These are phyloP conservation scores for Bubalus kerabau DNA, from an alignment of 2,113 vertebrate genomes.

Conservation along the genomic window DNA sequence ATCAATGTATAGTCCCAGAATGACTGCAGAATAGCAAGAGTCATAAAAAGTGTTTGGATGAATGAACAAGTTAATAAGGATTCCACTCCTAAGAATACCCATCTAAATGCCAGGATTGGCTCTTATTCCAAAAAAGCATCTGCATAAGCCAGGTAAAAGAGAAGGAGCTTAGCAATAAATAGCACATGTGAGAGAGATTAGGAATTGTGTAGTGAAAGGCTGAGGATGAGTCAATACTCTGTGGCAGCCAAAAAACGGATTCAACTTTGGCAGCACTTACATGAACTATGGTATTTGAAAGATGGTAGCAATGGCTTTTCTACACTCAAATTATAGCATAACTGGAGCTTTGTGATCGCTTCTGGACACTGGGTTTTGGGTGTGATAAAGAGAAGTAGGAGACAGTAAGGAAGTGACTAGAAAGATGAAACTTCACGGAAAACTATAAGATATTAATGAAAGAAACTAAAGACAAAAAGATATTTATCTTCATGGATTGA, in stretches of 20 bases:
- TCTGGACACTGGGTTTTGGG: neutral
- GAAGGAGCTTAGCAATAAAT: neutral
- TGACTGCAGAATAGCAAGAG: neutral
- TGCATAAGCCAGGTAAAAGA: neutral
- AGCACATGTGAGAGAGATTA: neutral
- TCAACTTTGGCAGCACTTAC: neutral
- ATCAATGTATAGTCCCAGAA: neutral
- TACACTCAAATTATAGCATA: neutral
- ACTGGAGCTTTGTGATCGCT: neutral
- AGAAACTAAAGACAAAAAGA: neutral
- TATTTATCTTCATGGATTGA: neutral
- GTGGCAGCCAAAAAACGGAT: neutral
- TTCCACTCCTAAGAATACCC: neutral
- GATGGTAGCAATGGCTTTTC: neutral
- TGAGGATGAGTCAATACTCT: neutral
- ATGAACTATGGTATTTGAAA: neutral
- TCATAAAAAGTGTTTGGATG: neutral
- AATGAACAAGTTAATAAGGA: neutral
- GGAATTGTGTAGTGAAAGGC: neutral
- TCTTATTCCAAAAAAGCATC: neutral
- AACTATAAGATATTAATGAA: neutral
- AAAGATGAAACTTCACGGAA: neutral
- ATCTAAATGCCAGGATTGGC: neutral
- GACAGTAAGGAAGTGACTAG: neutral
- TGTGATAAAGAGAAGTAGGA: neutral